phyloP scores from a whole-genome alignment of 1,140 invertebrate genomes.

The Apis laboriosa region DNA sequence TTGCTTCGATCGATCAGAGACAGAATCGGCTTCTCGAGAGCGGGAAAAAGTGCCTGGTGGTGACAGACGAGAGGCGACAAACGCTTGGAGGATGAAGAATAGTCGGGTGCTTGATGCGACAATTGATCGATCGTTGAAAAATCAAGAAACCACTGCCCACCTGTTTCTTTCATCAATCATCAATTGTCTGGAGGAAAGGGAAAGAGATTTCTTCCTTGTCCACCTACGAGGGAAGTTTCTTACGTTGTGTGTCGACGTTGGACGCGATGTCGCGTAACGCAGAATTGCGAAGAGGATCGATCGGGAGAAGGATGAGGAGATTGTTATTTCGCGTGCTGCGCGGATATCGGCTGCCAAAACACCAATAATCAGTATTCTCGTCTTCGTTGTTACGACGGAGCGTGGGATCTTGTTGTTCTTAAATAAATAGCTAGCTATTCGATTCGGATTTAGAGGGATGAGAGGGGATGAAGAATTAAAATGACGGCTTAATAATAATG shows the following conservation, averaged over 20 bases:
- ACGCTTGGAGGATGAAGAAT: neutral
- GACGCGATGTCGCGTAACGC: neutral
- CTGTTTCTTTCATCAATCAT: conserved; percentile 5
- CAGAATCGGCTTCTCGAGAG: neutral
- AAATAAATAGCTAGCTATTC: conserved; percentile 40
- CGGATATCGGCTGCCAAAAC: conserved; percentile 63
- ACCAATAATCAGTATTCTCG: conserved; percentile 62
- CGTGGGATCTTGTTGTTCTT: conserved; percentile 30
- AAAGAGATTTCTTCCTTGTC: neutral
- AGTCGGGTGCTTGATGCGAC: conserved; percentile 11
- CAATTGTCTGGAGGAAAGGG: neutral
- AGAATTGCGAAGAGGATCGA: conserved; percentile 2
- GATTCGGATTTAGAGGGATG: conserved; percentile 13
- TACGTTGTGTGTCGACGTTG: conserved; percentile 12
- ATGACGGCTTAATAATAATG: conserved; percentile 53
- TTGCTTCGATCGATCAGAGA: neutral
- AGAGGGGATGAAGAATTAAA: conserved; percentile 6
- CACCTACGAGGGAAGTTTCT: neutral
- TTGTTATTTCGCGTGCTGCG: conserved; percentile 47
- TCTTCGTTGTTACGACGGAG: conserved; percentile 24
- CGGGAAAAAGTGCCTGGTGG: conserved; percentile 51
- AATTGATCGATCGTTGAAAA: conserved; percentile 2
- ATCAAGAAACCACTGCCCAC: conserved; percentile 57
- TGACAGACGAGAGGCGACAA: conserved; percentile 17
- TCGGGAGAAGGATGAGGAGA: conserved; percentile 17